These are phyloP conservation scores for Hemicentrotus pulcherrimus DNA, from an alignment of 35 echinoderm and acorn worm species.

Conservation along the genomic window DNA sequence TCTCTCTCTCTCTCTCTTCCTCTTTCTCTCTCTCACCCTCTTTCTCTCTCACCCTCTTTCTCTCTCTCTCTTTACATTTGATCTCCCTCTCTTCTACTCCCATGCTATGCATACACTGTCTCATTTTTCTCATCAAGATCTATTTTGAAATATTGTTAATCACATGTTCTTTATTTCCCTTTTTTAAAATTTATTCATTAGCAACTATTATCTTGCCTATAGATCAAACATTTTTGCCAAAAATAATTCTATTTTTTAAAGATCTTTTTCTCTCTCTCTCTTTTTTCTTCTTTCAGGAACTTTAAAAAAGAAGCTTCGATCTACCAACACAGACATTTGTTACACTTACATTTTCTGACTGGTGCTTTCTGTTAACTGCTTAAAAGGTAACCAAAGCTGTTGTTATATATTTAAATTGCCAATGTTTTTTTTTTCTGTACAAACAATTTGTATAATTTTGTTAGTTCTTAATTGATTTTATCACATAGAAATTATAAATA, in stretches of 20 bases:
- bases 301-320: not conserved
- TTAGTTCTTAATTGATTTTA: not conserved
- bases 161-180: not conserved
- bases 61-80: no score
- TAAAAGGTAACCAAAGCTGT: not conserved
- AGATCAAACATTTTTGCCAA: not conserved
- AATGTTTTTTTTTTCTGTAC: no score
- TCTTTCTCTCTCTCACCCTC: not conserved
- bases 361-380: not conserved
- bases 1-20: not conserved
- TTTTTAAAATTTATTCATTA: not conserved
- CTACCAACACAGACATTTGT: not conserved
- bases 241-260: not conserved
- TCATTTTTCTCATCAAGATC: no score
- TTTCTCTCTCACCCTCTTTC: not conserved
- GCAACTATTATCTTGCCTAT: no score
- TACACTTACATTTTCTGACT: not conserved
- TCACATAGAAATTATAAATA: not conserved
- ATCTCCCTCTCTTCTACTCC: no score
- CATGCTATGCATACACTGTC: no score
- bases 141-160: not conserved
- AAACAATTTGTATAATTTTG: no score
- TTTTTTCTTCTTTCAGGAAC: not conserved
- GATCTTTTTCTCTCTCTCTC: not conserved
- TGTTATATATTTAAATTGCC: not conserved